A percentile compares a stretch with the other conserved stretches of the same genome.
Evolutionary conservation across 2,888 invertebrate species (phyloP).

Genomic region (Panopea generosa): DNA sequence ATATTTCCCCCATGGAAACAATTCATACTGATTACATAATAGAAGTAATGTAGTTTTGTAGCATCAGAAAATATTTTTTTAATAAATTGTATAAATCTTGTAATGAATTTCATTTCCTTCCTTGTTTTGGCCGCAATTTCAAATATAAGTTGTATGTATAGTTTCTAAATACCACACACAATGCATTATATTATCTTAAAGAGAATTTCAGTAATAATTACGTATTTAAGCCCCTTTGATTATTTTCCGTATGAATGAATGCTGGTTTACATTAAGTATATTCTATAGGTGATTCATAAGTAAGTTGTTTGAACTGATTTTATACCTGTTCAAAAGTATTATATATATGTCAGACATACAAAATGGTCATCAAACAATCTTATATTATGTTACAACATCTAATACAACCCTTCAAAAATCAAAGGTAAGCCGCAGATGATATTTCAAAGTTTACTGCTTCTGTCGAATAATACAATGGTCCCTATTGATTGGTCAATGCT

Average conservation of each 20-base stretch:
- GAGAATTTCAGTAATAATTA: no score
- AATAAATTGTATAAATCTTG: no score
- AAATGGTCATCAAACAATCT: background rate
- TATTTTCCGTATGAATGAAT: background rate
- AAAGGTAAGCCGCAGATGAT: background rate
- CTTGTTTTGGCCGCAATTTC: no score
- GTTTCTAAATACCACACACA: no score
- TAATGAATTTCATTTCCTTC: no score
- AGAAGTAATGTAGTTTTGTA: no score
- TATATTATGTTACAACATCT: background rate
- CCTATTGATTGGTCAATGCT: background rate
- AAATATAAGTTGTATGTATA: no score
- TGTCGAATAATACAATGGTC: no score
- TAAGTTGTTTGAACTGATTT: background rate
- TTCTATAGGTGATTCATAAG: background rate
- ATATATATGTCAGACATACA: background rate
- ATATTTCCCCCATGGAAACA: no score
- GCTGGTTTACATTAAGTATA: background rate
- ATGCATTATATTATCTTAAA: no score
- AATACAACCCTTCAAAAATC: background rate
- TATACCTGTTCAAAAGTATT: background rate
- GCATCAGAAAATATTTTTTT: no score
- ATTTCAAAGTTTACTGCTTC: background rate
- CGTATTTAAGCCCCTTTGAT: background rate
- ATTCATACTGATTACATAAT: no score